phyloP scores from a whole-genome alignment of 2,888 invertebrate species.

The Meiosimyza platycephala region DNA sequence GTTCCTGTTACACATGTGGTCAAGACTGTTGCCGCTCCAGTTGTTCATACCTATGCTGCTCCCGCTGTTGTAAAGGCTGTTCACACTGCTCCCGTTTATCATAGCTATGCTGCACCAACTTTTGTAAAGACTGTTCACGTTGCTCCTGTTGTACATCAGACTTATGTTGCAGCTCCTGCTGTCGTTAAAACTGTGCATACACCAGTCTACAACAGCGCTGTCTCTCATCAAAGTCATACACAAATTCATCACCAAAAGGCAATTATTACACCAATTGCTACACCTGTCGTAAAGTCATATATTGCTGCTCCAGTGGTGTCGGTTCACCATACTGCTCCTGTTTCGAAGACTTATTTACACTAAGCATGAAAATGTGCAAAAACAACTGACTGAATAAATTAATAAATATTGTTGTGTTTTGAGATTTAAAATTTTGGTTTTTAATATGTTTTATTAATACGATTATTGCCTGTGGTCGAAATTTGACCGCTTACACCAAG shows the following conservation, averaged over 20 bases:
- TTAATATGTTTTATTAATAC: constrained; percentile 14
- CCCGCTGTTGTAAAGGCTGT: constrained; percentile 46
- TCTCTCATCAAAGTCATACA: constrained; percentile 57
- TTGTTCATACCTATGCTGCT: constrained; percentile 12
- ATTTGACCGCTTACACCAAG: too few relatives aligned
- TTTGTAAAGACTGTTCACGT: constrained; percentile 4
- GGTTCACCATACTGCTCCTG: constrained; percentile 42
- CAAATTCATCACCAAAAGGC: constrained; percentile 55
- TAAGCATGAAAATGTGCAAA: too few relatives aligned
- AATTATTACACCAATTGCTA: constrained; percentile 47
- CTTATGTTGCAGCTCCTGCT: too few relatives aligned
- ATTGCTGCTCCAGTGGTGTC: constrained; percentile 25
- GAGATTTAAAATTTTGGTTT: too few relatives aligned
- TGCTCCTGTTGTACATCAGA: constrained; percentile 11
- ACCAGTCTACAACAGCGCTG: constrained; percentile 35
- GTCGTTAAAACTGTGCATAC: constrained; percentile 25
- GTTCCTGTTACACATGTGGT: background rate
- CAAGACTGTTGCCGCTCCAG: constrained; percentile 41
- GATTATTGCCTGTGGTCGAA: too few relatives aligned
- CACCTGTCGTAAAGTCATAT: constrained; percentile 31
- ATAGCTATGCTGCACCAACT: background rate
- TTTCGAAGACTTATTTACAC: constrained; percentile 30
- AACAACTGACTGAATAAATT: constrained; percentile 47
- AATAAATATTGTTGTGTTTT: constrained; percentile 35
- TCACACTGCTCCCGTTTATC: constrained; percentile 2